These are phyloP conservation scores for Esperia sulphurella DNA, from an alignment of 2,888 invertebrate species.

Conservation along the genomic window DNA sequence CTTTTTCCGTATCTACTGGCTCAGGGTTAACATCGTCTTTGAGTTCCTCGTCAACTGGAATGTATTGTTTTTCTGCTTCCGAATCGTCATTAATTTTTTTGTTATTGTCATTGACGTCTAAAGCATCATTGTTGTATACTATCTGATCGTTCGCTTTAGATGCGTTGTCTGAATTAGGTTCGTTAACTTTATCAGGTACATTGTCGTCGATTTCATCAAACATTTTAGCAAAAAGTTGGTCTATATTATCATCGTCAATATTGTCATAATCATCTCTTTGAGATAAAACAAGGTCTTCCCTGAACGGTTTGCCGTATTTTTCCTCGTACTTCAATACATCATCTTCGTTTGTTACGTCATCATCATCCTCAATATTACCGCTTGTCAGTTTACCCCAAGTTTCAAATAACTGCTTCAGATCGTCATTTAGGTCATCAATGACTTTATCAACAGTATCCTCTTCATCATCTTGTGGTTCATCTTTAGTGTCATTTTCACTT, in stretches of 20 bases:
- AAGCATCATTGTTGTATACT: background rate
- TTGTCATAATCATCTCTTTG: conserved; percentile 26
- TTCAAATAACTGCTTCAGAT: conserved; percentile 45
- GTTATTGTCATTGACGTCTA: background rate
- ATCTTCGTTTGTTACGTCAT: conserved; percentile 13
- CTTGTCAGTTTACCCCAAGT: conserved; percentile 38
- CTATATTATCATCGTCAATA: conserved; percentile 27
- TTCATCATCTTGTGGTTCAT: conserved; percentile 3
- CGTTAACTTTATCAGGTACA: background rate
- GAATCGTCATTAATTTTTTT: background rate
- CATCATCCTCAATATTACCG: conserved; percentile 17
- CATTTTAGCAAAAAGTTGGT: conserved; percentile 20
- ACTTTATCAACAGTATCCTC: conserved; percentile 24
- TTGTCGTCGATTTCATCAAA: conserved; percentile 2
- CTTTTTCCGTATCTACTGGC: background rate
- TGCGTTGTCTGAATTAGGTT: background rate
- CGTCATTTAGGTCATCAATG: conserved; percentile 42
- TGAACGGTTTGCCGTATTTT: conserved; percentile 25
- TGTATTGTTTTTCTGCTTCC: background rate
- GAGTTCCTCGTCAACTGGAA: background rate
- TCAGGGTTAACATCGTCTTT: background rate
- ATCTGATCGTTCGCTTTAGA: background rate
- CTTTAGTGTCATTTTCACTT: background rate
- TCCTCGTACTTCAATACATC: conserved; percentile 31
- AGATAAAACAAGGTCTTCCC: conserved; percentile 21